These are phyloP conservation scores for Vulpes vulpes DNA, from an alignment of 2,113 vertebrate species.

Conservation along the genomic window DNA sequence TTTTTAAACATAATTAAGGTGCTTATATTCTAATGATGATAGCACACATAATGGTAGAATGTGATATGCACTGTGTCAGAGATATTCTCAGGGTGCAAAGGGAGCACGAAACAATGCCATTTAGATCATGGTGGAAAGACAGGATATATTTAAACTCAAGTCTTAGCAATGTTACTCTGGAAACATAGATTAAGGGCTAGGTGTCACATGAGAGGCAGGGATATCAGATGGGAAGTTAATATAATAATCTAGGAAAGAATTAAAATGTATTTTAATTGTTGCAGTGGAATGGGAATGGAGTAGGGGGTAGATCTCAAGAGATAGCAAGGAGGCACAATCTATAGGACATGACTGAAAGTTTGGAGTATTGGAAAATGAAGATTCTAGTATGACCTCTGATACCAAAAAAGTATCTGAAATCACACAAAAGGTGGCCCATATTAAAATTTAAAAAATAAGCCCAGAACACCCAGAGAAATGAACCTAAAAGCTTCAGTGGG, in stretches of 20 bases:
- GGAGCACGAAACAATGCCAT: neutral
- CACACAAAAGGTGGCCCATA: no score
- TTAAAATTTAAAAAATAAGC: no score
- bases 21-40: neutral
- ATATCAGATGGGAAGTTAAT: neutral
- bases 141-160: neutral
- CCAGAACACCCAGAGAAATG: no score
- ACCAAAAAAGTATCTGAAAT: no score
- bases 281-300: no score
- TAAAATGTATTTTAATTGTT: neutral
- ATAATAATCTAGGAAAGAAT: neutral
- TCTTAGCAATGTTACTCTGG: neutral
- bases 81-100: neutral
- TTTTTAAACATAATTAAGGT: neutral
- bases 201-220: neutral
- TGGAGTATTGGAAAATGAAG: neutral
- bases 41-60: neutral
- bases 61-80: neutral
- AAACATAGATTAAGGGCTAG: neutral
- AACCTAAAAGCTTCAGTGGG: no score
- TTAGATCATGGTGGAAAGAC: neutral
- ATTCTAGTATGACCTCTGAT: neutral
- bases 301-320: neutral
- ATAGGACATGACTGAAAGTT: no score
- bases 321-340: accelerated